A percentile compares a stretch with the other conserved stretches of the same genome.
phyloP scores from a whole-genome alignment of 2,888 invertebrate species.

The Hypselothyrea guttata region DNA sequence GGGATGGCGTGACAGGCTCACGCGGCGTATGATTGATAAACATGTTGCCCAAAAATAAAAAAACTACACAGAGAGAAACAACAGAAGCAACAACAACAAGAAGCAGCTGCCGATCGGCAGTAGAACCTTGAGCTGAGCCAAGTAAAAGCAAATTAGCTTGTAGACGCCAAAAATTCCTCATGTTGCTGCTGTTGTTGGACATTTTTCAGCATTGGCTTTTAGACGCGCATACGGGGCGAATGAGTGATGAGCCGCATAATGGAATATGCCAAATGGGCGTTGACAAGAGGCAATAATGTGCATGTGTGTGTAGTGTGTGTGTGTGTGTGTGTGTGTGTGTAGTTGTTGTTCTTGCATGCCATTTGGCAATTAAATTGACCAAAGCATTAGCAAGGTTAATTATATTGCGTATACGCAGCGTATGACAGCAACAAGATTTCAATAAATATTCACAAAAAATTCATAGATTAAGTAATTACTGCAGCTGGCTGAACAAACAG shows the following conservation, averaged over 20 bases:
- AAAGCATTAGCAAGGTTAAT: conserved; percentile 21
- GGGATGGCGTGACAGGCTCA: conserved; percentile 58
- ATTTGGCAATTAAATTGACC: conserved; percentile 13
- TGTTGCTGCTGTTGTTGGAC: conserved; percentile 25
- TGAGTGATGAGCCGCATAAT: conserved; percentile 73
- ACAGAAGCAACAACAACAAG: conserved; percentile 1
- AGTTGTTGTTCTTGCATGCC: background rate
- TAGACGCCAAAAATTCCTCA: conserved; percentile 24
- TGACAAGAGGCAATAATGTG: conserved; percentile 54
- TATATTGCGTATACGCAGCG: conserved; percentile 18
- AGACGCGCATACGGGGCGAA: conserved; percentile 20
- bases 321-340: background rate
- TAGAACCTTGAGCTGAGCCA: conserved; percentile 49
- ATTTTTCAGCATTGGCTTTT: conserved; percentile 32
- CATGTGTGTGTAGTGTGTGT: conserved; percentile 3
- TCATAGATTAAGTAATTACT: conserved; percentile 21
- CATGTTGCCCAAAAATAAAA: conserved; percentile 58
- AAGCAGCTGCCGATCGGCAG: conserved; percentile 27
- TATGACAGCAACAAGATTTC: conserved; percentile 3
- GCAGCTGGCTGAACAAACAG: conserved; percentile 18
- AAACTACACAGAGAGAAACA: conserved; percentile 38
- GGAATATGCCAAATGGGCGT: conserved; percentile 70
- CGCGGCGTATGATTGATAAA: conserved; percentile 75
- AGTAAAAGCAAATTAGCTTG: conserved; percentile 46
- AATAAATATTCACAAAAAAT: background rate